These are phyloP conservation scores for Nothoprocta pentlandii DNA, from an alignment of 2,113 vertebrate genomes.

Conservation along the genomic window DNA sequence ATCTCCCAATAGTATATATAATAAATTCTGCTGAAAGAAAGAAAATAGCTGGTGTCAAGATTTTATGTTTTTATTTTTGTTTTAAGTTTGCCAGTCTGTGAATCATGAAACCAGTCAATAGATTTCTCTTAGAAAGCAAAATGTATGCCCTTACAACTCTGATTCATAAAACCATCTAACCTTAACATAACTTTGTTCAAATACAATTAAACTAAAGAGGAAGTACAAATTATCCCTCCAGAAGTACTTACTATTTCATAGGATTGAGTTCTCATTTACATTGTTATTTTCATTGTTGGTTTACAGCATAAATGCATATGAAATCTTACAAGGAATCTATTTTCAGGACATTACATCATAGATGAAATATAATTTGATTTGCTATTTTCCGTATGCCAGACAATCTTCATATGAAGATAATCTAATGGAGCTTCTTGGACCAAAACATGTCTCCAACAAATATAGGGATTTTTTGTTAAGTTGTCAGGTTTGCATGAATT, in stretches of 20 bases:
- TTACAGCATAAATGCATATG: not conserved
- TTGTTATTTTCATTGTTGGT: not conserved
- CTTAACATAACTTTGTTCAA: not conserved
- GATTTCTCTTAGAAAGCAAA: not conserved
- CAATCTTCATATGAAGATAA: not conserved
- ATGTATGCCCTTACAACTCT: not conserved
- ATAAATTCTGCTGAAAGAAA: not conserved
- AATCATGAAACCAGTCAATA: fast-evolving
- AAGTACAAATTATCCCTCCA: not conserved
- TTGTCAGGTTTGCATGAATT: not conserved
- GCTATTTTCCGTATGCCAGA: not conserved
- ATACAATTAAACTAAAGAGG: not conserved
- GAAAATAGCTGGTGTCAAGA: not conserved
- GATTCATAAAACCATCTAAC: not conserved
- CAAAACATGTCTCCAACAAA: not conserved
- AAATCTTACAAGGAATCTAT: not conserved
- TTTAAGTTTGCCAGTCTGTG: not conserved
- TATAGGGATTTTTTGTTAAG: not conserved
- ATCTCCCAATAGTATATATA: not conserved
- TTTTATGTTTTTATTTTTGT: not conserved
- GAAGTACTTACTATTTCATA: not conserved
- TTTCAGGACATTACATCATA: not conserved
- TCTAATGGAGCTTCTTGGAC: not conserved
- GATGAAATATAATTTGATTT: not conserved
- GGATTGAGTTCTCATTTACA: not conserved